Evolutionary conservation across 2,113 vertebrate genomes (phyloP).

Genomic region (Aegithalos caudatus): DNA sequence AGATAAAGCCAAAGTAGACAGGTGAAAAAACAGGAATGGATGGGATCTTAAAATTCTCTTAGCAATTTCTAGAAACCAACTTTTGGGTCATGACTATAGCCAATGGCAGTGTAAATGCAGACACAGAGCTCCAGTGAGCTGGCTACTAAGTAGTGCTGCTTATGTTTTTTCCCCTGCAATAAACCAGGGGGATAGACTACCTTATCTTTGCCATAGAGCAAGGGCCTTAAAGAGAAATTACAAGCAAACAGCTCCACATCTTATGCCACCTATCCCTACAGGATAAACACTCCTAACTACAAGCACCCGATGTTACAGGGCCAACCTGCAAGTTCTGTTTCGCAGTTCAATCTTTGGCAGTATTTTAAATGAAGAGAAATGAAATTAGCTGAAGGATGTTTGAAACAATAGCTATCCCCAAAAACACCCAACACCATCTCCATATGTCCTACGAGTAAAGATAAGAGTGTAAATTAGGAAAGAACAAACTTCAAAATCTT

Average conservation of each 20-base stretch:
- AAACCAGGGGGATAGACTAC: neutral
- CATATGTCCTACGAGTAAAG: neutral
- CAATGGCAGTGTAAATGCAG: neutral
- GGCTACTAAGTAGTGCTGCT: neutral
- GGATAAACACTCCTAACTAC: neutral
- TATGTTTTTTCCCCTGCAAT: accelerated
- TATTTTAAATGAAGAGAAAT: neutral
- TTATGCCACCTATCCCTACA: neutral
- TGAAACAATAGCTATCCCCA: neutral
- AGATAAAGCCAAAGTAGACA: neutral
- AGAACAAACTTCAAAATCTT: neutral
- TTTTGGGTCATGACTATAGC: neutral
- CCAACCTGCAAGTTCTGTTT: neutral
- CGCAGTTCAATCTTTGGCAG: neutral
- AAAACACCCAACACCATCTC: neutral
- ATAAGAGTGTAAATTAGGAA: neutral
- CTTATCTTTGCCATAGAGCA: neutral
- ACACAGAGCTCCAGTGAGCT: neutral
- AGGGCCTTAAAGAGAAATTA: neutral
- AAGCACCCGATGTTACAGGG: neutral
- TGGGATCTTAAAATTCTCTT: neutral
- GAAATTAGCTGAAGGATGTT: neutral
- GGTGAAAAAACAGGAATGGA: neutral
- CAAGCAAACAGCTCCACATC: neutral
- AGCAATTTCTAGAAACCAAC: neutral